Evolutionary conservation across 2,797 vertebrate genomes (phyloP).

Genomic region (Diplodus puntazzo): DNA sequence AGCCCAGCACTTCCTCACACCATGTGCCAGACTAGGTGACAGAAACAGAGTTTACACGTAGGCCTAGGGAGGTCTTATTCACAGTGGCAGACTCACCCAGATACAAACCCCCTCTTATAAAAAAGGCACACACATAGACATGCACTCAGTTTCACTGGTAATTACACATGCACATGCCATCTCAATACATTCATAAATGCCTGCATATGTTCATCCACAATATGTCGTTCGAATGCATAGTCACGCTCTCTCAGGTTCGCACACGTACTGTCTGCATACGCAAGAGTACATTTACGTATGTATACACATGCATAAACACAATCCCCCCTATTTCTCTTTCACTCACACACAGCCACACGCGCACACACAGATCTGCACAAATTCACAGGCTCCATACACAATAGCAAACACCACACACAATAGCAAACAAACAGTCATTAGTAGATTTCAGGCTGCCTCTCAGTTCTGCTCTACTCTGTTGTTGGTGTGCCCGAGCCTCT

Average conservation of each 20-base stretch:
- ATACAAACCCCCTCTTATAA: slow-evolving; percentile 39
- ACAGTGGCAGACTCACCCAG: slow-evolving; percentile 64
- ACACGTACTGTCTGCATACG: slow-evolving; percentile 18
- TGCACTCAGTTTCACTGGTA: slow-evolving; percentile 43
- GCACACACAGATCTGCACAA: slow-evolving; percentile 45
- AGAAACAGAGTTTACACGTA: slow-evolving; percentile 73
- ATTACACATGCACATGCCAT: slow-evolving; percentile 41
- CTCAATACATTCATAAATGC: slow-evolving; percentile 46
- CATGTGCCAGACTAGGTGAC: slow-evolving; percentile 76
- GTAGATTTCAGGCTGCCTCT: slow-evolving; percentile 79
- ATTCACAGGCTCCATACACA: slow-evolving; percentile 66
- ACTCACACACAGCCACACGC: slow-evolving; percentile 13
- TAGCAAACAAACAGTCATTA: slow-evolving; percentile 81
- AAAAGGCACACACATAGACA: slow-evolving; percentile 26
- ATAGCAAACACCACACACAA: slow-evolving; percentile 65
- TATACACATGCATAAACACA: slow-evolving; percentile 22
- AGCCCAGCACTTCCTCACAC: slow-evolving; percentile 68
- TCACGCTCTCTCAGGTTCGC: slow-evolving; percentile 38
- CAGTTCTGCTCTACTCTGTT: slow-evolving; percentile 73
- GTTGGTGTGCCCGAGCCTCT: slow-evolving; percentile 76
- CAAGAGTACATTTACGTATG: slow-evolving; percentile 36
- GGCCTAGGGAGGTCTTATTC: slow-evolving; percentile 69
- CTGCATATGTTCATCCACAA: slow-evolving; percentile 48
- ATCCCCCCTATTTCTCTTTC: slow-evolving; percentile 16
- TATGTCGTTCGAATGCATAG: slow-evolving; percentile 44